A percentile compares a stretch with the other conserved stretches of the same genome.
phyloP scores from a whole-genome alignment of 2,113 vertebrate genomes.

The Rhinoptilus africanus region DNA sequence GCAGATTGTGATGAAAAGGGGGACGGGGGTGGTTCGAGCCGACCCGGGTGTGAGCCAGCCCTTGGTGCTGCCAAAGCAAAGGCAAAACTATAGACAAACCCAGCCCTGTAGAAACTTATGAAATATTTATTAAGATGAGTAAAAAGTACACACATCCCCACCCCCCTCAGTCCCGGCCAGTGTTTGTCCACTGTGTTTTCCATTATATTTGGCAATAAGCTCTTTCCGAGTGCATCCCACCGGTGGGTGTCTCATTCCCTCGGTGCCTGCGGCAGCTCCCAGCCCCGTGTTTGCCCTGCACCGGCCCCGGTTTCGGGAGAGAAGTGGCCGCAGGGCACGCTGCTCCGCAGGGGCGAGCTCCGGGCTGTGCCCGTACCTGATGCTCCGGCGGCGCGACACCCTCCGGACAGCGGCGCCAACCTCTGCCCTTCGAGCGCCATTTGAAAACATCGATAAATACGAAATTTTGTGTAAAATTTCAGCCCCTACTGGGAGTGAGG shows the following conservation, averaged over 20 bases:
- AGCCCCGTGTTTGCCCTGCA: fast-evolving
- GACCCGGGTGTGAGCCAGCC: neutral
- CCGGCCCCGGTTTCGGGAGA: fast-evolving
- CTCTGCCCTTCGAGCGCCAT: neutral
- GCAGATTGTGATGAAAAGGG: neutral
- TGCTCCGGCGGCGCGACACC: fast-evolving
- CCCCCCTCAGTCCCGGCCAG: fast-evolving
- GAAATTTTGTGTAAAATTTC: neutral
- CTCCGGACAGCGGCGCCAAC: fast-evolving
- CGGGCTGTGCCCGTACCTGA: fast-evolving
- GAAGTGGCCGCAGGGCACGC: neutral
- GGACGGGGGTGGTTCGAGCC: neutral
- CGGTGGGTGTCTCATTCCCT: neutral
- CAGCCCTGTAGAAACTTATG: neutral
- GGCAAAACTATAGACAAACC: neutral
- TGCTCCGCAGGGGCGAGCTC: neutral
- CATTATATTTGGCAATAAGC: neutral
- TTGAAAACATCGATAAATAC: neutral
- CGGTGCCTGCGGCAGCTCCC: fast-evolving
- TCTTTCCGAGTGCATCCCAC: fast-evolving
- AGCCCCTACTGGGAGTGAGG: neutral
- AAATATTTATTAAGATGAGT: neutral
- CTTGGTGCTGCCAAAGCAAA: neutral
- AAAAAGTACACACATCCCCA: neutral
- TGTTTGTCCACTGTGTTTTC: neutral